These are phyloP conservation scores for Cyaniris semiargus DNA, from an alignment of 2,888 invertebrate species.

Conservation along the genomic window DNA sequence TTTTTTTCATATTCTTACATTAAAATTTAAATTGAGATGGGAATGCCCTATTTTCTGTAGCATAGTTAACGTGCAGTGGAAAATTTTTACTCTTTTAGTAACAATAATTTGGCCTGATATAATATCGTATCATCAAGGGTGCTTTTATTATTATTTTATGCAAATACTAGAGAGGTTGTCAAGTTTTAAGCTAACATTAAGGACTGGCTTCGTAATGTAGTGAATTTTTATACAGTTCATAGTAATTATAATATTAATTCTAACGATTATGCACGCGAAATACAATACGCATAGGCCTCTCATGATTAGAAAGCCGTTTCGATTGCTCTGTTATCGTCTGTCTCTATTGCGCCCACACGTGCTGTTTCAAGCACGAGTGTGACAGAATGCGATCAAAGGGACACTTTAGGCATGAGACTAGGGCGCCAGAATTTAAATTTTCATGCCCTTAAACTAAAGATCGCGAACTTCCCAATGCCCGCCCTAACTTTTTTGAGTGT, in stretches of 20 bases:
- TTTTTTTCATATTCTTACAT: no score
- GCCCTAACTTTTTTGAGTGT: no score
- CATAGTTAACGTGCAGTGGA: neutral
- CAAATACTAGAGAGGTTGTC: neutral
- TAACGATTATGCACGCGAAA: neutral
- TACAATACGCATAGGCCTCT: neutral
- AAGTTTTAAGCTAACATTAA: conserved; percentile 1
- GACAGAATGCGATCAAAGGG: no score
- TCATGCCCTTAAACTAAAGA: no score
- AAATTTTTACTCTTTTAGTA: neutral
- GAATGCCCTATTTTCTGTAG: neutral
- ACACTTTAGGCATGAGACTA: no score
- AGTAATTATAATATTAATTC: neutral
- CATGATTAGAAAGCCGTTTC: neutral
- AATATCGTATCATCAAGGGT: neutral
- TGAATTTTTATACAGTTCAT: neutral
- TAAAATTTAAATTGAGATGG: no score
- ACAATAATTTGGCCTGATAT: neutral
- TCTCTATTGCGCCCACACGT: neutral
- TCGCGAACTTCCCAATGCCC: no score
- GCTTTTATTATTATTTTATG: conserved; percentile 11
- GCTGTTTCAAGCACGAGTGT: no score
- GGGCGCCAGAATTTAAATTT: no score
- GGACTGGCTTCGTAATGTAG: neutral
- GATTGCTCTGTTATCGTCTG: neutral